Percentiles rank a stretch among this genome's conserved stretches.
Evolutionary conservation across 1,140 invertebrate genomes (phyloP).

Genomic region (Dermatophagoides farinae): DNA sequence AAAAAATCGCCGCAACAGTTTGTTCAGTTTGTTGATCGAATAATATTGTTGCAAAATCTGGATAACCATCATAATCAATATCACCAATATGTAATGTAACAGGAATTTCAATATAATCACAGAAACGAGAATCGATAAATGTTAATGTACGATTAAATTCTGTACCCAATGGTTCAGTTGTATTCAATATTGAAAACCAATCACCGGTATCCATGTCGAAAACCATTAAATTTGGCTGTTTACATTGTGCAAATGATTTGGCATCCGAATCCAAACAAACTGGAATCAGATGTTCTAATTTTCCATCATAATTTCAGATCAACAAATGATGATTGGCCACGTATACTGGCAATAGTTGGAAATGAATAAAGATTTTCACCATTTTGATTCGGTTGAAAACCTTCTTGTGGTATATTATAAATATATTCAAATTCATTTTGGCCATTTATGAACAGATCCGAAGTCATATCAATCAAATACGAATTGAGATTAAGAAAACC

Average conservation of each 20-base stretch:
- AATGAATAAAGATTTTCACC: background rate
- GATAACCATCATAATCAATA: slow-evolving; percentile 86
- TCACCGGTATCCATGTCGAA: background rate
- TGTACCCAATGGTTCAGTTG: background rate
- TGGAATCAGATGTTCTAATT: slow-evolving; percentile 58
- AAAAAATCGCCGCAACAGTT: slow-evolving; percentile 8
- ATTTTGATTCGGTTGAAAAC: background rate
- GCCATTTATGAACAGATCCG: slow-evolving; percentile 62
- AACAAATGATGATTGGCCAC: slow-evolving; percentile 60
- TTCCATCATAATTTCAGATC: slow-evolving; percentile 53
- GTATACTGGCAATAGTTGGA: slow-evolving; percentile 7
- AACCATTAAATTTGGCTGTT: slow-evolving; percentile 23
- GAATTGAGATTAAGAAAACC: slow-evolving; percentile 64
- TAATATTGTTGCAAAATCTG: slow-evolving; percentile 47
- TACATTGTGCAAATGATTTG: slow-evolving; percentile 22
- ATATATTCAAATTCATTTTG: slow-evolving; percentile 22
- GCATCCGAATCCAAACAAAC: slow-evolving; percentile 40
- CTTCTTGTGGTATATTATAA: background rate
- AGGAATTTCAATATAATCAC: background rate
- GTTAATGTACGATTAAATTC: background rate
- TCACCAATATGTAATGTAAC: slow-evolving; percentile 69
- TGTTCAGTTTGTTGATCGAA: background rate
- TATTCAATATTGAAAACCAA: background rate
- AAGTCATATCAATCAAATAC: slow-evolving; percentile 40
- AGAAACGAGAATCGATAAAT: background rate